Conservation (phyloP, 2,888 invertebrate species). For the Aproaerema taeniolella region DNA sequence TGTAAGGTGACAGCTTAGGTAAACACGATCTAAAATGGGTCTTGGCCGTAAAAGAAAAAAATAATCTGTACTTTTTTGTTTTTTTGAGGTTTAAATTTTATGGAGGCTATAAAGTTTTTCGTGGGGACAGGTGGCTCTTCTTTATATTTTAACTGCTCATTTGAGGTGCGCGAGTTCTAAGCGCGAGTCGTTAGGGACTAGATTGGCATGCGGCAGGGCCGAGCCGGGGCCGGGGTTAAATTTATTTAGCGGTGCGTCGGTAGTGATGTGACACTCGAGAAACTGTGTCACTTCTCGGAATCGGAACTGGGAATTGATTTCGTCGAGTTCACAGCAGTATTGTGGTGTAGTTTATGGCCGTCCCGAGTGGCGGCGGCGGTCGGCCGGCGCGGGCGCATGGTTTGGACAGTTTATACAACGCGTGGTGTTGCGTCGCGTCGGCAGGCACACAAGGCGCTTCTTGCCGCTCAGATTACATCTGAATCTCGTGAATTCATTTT, state of each 20-base stretch:
- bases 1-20: constrained; percentile 75
- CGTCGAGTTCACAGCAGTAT: constrained; percentile 71
- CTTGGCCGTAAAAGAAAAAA: constrained; percentile 62
- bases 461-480: constrained; percentile 68
- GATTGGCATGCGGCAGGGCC: constrained; percentile 49
- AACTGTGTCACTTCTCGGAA: constrained; percentile 76
- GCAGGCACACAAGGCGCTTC: too few species aligned
- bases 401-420: constrained; percentile 53
- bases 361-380: constrained; percentile 24
- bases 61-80: constrained; percentile 60
- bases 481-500: constrained; percentile 60
- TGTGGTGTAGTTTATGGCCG: constrained; percentile 64
- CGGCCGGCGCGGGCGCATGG: constrained; percentile 27
- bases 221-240: constrained; percentile 49
- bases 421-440: constrained; percentile 35
- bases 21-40: constrained; percentile 73
- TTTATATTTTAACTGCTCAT: constrained; percentile 67
- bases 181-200: constrained; percentile 53
- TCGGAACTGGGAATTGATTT: constrained; percentile 74
- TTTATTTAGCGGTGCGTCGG: constrained; percentile 72
- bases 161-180: constrained; percentile 29
- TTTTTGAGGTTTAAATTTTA: constrained; percentile 74
- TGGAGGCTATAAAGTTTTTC: constrained; percentile 74
- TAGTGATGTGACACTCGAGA: constrained; percentile 76
- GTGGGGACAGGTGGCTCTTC: constrained; percentile 76